These are phyloP conservation scores for Microplitis mediator DNA, from an alignment of 1,140 invertebrate species.

Conservation along the genomic window DNA sequence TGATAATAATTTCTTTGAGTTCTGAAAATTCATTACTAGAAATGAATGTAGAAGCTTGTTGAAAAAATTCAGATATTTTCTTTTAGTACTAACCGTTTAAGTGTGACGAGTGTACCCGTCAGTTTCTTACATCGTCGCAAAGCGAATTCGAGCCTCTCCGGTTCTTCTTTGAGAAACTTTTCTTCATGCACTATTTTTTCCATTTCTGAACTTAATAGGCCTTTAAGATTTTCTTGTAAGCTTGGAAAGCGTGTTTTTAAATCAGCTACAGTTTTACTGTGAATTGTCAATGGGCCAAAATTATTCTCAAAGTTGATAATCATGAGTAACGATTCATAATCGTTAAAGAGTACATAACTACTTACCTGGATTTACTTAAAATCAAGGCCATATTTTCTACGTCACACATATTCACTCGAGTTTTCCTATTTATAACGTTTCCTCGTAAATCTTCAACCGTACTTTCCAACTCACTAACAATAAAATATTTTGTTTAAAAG, in stretches of 20 bases:
- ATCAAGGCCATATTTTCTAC: slow-evolving; percentile 96
- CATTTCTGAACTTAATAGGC: slow-evolving; percentile 88
- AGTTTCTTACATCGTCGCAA: slow-evolving; percentile 93
- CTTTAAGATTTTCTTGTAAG: slow-evolving; percentile 87
- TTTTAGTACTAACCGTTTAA: slow-evolving; percentile 79
- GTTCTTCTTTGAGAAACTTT: slow-evolving; percentile 95
- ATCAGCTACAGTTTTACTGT: slow-evolving; percentile 91
- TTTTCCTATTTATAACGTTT: slow-evolving; percentile 93
- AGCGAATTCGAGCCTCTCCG: slow-evolving; percentile 88
- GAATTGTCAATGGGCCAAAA: neutral
- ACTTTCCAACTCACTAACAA: slow-evolving; percentile 82
- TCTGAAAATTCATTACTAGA: too few species aligned
- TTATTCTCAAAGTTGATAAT: neutral
- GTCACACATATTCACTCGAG: slow-evolving; percentile 93
- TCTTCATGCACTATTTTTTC: slow-evolving; percentile 92
- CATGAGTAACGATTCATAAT: too few species aligned
- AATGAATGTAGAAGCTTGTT: too few species aligned
- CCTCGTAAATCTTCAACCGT: slow-evolving; percentile 93
- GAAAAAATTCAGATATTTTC: slow-evolving; percentile 36
- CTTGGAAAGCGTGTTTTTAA: slow-evolving; percentile 90
- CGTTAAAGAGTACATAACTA: neutral
- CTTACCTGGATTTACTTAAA: slow-evolving; percentile 80
- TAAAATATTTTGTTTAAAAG: neutral
- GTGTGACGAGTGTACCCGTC: slow-evolving; percentile 92
- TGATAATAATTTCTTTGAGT: too few species aligned